Base-by-base conservation (phyloP, 2,888 invertebrate genomes). In the Thyatira batis region DNA sequence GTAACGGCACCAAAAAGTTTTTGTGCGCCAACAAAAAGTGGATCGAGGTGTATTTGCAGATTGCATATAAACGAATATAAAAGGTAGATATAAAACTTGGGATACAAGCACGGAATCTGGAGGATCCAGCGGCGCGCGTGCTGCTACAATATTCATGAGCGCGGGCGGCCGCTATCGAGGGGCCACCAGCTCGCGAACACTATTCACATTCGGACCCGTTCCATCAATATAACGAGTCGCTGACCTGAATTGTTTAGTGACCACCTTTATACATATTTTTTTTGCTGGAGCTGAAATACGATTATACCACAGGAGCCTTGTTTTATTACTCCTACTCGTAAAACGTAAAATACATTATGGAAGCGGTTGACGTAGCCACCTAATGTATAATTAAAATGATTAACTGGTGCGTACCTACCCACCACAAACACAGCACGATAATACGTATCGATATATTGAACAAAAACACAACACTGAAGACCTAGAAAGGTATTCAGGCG, bases 91-190 rank as follows among this genome's bases (percentile, higher is more conserved):
- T 77, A 75, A 74, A 76, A 78, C 71, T 68, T 61, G 67, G 74
- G 75, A 72, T 76, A 78, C 73, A 73, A 68, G 73, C 69, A 67
- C 65, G 77, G 83, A 84, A 82, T 84, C 84, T 82, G 79, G 73
- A 80, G 77, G 76, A 78, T 80, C 72, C 76, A 69, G 67, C 69
- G 76, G 75, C 73, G 78, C 71, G 71, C 77, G 78, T 76, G 80
- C 77, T 82, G 68, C 71, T 85, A 74, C 81, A 86, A 85, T 85
- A 86, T 87, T 86, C 85, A 87, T 87, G 85, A 87, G 80, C 61
- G 65, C 67, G 62, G 69, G 65, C 67, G 70, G 75, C 67, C 71
- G 69, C 68, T 61, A 67, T 65, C 67, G 68, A 66, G 61, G 60
- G 66, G 54, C 61, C 55, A 58, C 55, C 55, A 51, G 65, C 60